Base-by-base conservation (phyloP, 1,140 invertebrate species). In the Trypoxylus dichotomus region DNA sequence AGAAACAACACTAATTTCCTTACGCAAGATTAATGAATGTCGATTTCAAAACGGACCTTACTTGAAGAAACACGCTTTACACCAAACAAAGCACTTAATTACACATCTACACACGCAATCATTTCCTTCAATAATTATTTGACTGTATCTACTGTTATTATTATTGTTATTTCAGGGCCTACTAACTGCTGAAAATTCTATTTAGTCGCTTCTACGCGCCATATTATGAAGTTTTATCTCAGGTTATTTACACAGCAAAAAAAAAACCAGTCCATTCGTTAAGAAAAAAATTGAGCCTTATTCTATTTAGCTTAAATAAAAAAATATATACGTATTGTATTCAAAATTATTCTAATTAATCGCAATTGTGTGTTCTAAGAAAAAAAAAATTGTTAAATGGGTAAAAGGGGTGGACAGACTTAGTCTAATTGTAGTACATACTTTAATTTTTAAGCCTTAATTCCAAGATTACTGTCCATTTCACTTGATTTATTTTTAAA, bases 81-180 rank as follows among this genome's bases (percentile, higher is more conserved):
- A 8, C 32, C 32, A 7, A 0, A 37, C 5, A 37, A 8, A 37
- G 32, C 32, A 37, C 32, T 37, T 37, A n/a, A n/a, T 37, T 37
- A 37, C 32, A 37, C 32, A 37, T 8, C 5, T 8, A 2, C 32
- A 37, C 32, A 37, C 32, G 32, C 5, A 37, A 32, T 32, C 29
- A 32, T 32, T 32, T 32, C n/a, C n/a, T n/a, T n/a, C 19, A n/a
- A 19, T 15, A 5, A n/a, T 2, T 6, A 19, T 54, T 54, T n/a
- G 47, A 54, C 15, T 5, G 1, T 54, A 19, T n/a, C 6, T n/a
- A 54, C 15, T 19, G 15, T 19, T 15, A 29, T 68, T 13, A 27
- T 68, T 68, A 27, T 68, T 68, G 15, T 68, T 29, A 68, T 68
- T 68, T 68, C 60, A 68, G 60, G 60, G 60, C 60, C 60, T 15